Base-by-base conservation (phyloP, 2,797 vertebrate genomes). In the Catostomus latipinnis region DNA sequence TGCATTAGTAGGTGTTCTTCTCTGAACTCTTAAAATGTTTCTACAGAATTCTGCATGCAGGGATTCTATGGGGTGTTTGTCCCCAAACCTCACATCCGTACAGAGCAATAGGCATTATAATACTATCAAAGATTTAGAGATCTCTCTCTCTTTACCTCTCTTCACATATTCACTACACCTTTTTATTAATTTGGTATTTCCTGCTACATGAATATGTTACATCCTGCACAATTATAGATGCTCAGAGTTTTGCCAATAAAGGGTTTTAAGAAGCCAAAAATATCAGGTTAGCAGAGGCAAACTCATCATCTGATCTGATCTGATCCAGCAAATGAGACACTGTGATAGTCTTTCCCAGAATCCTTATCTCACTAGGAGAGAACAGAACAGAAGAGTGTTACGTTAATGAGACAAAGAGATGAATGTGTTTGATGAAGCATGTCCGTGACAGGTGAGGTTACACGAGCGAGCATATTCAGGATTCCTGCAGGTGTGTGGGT, bases 321-420 rank as follows among this genome's bases (percentile, higher is more conserved):
- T 48, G 14, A 72, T 73, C 69, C 13, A 18, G 10, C 69, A 79
- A 79, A 79, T 72, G 60, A 79, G 70, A 50, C 6, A 10, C 61
- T 46, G 8, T 13, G 18, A 18, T 54, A 63, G 18, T 14, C 13
- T 3, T 43, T 66, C 69, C 18, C 16, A 57, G 60, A 79, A 65
- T 58, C 61, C 13, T 72, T 69, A 34, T 70, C 13, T 6, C 13
- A 43, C 9, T 34, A 48, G 49, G 34, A 71, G 12, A 75, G 13
- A 63, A 34, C 52, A 7, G 56, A 65, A 52, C 66, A 77, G 8
- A 80, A 16, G 48, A 49, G 80, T 58, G 53, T 81, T 46, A 69
- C 14, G 16, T 56, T 76, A 81, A 81, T 81, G 80, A 81, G 72
- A 49, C 56, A 11, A 50, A 18, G 63, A 63, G 72, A 81, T 69